phyloP scores from a whole-genome alignment of 1,140 invertebrate species.

The Diachasma alloeum region DNA sequence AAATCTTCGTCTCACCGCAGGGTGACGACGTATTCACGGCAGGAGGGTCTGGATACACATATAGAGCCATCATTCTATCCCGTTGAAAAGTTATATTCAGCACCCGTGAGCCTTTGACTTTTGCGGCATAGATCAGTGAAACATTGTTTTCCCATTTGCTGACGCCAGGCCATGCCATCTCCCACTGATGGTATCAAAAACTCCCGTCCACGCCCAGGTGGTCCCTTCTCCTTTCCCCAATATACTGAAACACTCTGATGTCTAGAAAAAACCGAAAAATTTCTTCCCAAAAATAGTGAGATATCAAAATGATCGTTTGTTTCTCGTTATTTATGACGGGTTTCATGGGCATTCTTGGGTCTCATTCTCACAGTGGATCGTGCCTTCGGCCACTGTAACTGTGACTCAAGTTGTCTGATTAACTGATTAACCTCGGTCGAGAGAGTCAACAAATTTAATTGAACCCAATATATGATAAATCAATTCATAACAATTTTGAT shows the following conservation, averaged over 20 bases:
- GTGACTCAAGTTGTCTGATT: constrained; percentile 19
- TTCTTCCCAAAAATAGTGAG: not conserved
- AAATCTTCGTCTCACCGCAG: constrained; percentile 55
- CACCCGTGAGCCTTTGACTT: not conserved
- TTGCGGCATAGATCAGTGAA: not conserved
- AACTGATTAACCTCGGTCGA: not conserved
- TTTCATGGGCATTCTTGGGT: not conserved
- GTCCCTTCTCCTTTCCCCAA: not conserved
- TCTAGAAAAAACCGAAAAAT: not conserved
- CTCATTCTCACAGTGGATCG: not conserved
- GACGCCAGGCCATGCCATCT: not conserved
- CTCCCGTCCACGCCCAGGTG: constrained; percentile 2
- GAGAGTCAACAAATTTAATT: constrained; percentile 20
- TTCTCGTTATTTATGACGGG: not conserved
- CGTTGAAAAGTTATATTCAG: constrained; percentile 35
- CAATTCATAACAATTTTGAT: not conserved
- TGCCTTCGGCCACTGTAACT: not conserved
- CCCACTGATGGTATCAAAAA: not conserved
- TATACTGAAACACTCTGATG: not conserved
- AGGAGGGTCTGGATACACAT: constrained; percentile 45
- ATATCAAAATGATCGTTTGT: not conserved
- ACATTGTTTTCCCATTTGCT: constrained; percentile 16
- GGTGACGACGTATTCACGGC: constrained; percentile 59
- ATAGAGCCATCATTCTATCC: constrained; percentile 55
- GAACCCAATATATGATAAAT: constrained; percentile 6